These are phyloP conservation scores for Calephelis virginiensis DNA, from an alignment of 1,140 invertebrate genomes.

Conservation along the genomic window DNA sequence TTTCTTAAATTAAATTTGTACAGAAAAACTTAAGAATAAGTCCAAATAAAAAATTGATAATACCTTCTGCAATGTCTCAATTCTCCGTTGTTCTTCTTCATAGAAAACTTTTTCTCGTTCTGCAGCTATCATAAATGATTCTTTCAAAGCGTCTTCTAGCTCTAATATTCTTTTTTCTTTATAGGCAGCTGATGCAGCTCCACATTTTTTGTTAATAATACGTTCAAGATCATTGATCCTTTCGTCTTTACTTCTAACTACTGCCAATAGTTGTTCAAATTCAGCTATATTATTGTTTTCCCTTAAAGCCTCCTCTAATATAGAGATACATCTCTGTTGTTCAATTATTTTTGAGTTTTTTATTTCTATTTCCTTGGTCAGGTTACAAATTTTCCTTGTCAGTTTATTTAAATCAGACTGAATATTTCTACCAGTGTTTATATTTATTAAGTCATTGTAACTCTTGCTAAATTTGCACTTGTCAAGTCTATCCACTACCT, in stretches of 20 bases:
- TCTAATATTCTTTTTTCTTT: constrained; percentile 84
- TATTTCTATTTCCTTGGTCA: constrained; percentile 72
- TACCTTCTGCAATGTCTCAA: constrained; percentile 82
- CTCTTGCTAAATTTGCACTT: constrained; percentile 63
- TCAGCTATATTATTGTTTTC: constrained; percentile 79
- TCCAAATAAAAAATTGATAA: background rate
- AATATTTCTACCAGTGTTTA: constrained; percentile 39
- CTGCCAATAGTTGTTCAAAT: constrained; percentile 74
- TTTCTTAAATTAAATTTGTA: too few species aligned
- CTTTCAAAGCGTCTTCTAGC: constrained; percentile 87
- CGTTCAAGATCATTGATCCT: constrained; percentile 75
- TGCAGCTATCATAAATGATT: constrained; percentile 82
- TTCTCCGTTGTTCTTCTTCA: constrained; percentile 80
- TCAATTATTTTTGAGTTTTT: constrained; percentile 79
- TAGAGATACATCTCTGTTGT: constrained; percentile 78
- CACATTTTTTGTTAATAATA: constrained; percentile 74
- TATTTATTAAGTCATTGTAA: constrained; percentile 54
- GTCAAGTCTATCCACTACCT: constrained; percentile 71
- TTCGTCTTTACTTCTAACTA: constrained; percentile 78
- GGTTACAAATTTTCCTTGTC: constrained; percentile 63
- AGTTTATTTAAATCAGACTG: constrained; percentile 54
- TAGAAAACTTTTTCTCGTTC: constrained; percentile 82
- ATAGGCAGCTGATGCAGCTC: constrained; percentile 44
- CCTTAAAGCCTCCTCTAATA: constrained; percentile 77
- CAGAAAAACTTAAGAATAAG: background rate